phyloP scores from a whole-genome alignment of 1,140 invertebrate species.

The Drusus annulatus region DNA sequence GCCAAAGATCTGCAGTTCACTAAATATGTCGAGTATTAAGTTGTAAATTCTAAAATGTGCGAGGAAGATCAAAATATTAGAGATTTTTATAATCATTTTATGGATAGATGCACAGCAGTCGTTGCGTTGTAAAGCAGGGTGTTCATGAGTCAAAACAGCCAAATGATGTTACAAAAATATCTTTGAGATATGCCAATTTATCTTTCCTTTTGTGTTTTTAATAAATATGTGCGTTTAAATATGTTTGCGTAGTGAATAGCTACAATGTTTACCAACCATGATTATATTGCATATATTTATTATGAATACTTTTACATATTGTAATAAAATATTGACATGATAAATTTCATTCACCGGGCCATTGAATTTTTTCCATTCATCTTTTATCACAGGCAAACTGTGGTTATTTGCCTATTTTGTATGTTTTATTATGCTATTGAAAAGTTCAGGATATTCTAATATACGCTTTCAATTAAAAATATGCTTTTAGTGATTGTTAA shows the following conservation, averaged over 20 bases:
- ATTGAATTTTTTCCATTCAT: background rate
- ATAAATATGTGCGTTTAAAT: too few species aligned
- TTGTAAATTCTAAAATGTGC: constrained; percentile 4
- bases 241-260: too few species aligned
- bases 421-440: background rate
- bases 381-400: background rate
- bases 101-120: background rate
- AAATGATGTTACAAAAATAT: background rate
- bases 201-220: background rate
- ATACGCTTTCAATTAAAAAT: background rate
- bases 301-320: too few species aligned
- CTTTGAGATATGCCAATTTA: background rate
- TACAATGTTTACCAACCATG: too few species aligned
- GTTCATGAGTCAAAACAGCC: background rate
- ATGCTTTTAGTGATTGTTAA: background rate
- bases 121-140: background rate
- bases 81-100: background rate
- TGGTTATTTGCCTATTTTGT: background rate
- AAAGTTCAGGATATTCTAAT: background rate
- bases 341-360: background rate
- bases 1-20: constrained; percentile 18
- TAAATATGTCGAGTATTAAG: constrained; percentile 1
- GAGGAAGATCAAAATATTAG: background rate
- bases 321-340: too few species aligned
- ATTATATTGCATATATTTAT: too few species aligned